Evolutionary conservation across 2,113 vertebrate genomes (phyloP).

Genomic region (Siniperca knerii): DNA sequence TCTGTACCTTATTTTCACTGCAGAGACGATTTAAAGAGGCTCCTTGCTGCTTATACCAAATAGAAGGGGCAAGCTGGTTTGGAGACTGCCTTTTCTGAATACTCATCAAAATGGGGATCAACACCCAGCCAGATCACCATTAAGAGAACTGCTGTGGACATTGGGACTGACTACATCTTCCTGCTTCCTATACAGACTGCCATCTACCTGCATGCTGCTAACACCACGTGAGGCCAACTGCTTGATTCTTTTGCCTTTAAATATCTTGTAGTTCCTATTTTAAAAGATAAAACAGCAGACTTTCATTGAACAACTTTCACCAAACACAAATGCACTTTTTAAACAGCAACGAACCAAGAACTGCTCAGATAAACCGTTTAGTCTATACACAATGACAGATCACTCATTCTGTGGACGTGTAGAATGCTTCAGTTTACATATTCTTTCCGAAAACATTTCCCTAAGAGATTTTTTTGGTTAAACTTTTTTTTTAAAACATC

Average conservation of each 20-base stretch:
- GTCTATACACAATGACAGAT: no score
- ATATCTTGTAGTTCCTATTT: neutral
- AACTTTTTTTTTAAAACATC: no score
- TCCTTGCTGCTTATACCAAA: conserved; percentile 80
- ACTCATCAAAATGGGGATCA: conserved; percentile 83
- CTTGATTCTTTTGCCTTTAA: neutral
- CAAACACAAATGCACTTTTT: neutral
- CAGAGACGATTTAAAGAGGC: conserved; percentile 83
- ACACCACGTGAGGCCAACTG: conserved; percentile 83
- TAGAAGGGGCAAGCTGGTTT: conserved; percentile 80
- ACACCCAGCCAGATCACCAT: conserved; percentile 75
- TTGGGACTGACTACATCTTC: conserved; percentile 89
- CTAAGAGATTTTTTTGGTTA: no score
- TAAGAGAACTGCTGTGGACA: conserved; percentile 86
- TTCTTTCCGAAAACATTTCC: no score
- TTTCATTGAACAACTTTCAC: neutral
- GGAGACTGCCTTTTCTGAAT: conserved; percentile 75
- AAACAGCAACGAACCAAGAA: neutral
- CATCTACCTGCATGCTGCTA: conserved; percentile 83
- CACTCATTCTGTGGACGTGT: no score
- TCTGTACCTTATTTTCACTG: neutral
- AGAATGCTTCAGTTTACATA: no score
- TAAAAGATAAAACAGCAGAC: no score
- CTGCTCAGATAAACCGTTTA: no score
- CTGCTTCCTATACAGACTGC: conserved; percentile 84